phyloP scores from a whole-genome alignment of 2,113 vertebrate genomes.

The Apodemus speciosus region DNA sequence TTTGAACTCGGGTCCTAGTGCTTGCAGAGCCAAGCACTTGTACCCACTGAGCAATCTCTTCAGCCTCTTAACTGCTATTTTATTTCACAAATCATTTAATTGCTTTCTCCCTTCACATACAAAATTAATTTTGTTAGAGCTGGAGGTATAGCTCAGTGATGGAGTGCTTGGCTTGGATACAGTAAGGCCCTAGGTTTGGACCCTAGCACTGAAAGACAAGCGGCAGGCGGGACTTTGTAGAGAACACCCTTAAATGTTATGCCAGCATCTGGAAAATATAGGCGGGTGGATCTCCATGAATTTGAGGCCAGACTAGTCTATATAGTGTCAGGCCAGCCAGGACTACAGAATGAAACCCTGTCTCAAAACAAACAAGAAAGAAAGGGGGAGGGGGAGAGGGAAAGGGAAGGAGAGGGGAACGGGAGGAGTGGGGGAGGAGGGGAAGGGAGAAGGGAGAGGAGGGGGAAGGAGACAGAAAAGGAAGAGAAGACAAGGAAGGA shows the following conservation, averaged over 20 bases:
- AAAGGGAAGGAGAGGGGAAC: no score
- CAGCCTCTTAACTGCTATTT: not conserved
- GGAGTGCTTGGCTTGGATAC: not conserved
- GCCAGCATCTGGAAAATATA: not conserved
- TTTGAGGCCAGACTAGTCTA: not conserved
- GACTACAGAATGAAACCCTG: not conserved
- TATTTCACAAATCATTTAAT: not conserved
- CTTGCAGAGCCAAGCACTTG: not conserved
- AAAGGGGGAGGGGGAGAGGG: not conserved
- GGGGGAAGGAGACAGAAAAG: not conserved
- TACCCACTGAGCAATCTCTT: not conserved
- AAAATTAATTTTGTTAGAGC: constrained; percentile 45
- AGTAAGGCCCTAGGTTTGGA: not conserved
- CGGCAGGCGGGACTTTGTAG: not conserved
- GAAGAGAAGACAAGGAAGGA: no score
- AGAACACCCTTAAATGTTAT: not conserved
- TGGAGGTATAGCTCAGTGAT: not conserved
- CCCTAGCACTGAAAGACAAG: not conserved
- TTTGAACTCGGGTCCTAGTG: not conserved
- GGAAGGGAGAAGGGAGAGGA: no score
- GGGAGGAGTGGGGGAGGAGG: rapidly evolving
- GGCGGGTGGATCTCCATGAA: not conserved
- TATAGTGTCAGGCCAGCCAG: not conserved
- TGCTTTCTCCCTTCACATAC: constrained; percentile 25
- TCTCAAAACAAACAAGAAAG: not conserved